Evolutionary conservation across 2,113 vertebrate species (phyloP), one percentile per base, ranked within the genome.

Genomic region (mouse (Mus musculus)): DNA sequence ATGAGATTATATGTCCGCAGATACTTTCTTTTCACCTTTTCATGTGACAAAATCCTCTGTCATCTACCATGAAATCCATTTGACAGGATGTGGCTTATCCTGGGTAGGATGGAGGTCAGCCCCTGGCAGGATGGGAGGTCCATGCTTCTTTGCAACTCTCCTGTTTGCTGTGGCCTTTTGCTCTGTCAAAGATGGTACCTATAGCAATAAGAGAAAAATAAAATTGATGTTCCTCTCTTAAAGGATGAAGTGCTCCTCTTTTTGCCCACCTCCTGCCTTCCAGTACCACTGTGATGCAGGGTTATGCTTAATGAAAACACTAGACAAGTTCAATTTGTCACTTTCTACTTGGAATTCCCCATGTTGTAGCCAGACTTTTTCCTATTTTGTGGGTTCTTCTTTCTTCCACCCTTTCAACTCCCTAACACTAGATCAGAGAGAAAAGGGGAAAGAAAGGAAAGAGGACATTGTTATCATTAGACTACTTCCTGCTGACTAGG

Each of bases 251-350:
- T 49, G 30, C 42, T 84, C 81, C 33, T 72, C 39, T 56, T 67
- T 19, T 89, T 63, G 30, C 56, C 54, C 39, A 54, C 2, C 75
- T 12, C 11, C 0, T 65, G 0, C 22, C 49, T 84, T 91, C n/a
- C 4, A 49, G 36, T 63, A 36, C 46, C 14, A 75, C 8, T 28
- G 22, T 67, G 61, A 42, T 33, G 36, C 86, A 73, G 80, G 52
- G 11, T 85, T 82, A 69, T 22, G 8, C 69, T 93, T 89, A 78
- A 42, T 87, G 49, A 94, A 93, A 87, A 46, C 67, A 56, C 30
- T 30, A 80, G 65, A 19, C 80, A 85, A 73, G 73, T 81, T 75
- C 89, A 94, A 88, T 80, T 75, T 80, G 61, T 95, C 76, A 89
- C 82, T 92, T 77, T 88, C 67, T 63, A 56, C 71, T 91, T 84